phyloP scores from a whole-genome alignment of 2,113 vertebrate species.

The Elaphurus davidianus region DNA sequence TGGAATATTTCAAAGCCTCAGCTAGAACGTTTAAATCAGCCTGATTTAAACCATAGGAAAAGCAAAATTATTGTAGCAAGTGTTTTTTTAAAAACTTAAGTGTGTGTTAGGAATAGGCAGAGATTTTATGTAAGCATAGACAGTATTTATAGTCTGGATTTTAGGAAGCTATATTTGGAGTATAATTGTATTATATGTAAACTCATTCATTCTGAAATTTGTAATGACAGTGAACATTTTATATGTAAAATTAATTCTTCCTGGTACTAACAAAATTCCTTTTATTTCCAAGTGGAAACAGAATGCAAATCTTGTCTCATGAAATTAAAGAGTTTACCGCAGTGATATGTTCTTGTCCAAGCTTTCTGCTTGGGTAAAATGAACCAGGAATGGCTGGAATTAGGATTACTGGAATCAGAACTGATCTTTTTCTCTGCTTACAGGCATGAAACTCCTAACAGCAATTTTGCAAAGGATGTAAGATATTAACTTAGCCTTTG shows the following conservation, averaged over 20 bases:
- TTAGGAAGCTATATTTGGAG: background rate
- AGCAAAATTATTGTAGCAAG: background rate
- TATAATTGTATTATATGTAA: background rate
- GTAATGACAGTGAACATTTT: background rate
- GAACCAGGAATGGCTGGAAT: background rate
- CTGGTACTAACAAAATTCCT: background rate
- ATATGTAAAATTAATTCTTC: background rate
- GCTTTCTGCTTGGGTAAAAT: background rate
- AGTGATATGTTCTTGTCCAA: background rate
- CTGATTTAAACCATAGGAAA: background rate
- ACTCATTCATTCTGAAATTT: background rate
- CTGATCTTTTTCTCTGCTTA: accelerated
- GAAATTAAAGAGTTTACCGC: background rate
- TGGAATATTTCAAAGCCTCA: background rate
- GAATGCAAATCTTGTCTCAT: background rate
- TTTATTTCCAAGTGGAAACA: background rate
- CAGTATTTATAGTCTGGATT: background rate
- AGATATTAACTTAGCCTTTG: background rate
- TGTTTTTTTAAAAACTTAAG: background rate
- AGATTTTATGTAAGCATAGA: background rate
- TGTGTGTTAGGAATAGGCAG: background rate
- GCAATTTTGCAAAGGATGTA: background rate
- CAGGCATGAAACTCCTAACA: background rate
- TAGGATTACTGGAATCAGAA: background rate
- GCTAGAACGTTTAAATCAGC: background rate